Evolutionary conservation across 2,888 invertebrate genomes (phyloP).

Genomic region (Heliconius erato): DNA sequence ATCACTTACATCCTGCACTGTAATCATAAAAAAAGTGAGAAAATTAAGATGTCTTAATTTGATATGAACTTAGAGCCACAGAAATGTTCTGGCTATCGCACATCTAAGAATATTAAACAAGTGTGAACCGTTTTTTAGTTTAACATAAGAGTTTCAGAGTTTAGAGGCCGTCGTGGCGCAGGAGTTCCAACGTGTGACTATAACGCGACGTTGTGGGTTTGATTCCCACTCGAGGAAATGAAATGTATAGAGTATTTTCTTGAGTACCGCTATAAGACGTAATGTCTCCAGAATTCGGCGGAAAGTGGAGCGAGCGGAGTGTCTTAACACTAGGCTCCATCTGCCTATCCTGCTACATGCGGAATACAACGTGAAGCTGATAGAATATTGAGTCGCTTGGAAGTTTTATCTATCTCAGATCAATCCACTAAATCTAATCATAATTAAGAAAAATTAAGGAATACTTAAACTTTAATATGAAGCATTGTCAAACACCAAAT

Average conservation of each 20-base stretch:
- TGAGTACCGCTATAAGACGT: too few species aligned
- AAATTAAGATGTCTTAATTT: conserved; percentile 20
- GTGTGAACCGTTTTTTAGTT: neutral
- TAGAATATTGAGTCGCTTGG: neutral
- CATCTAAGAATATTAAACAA: conserved; percentile 10
- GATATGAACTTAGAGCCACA: conserved; percentile 10
- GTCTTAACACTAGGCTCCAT: too few species aligned
- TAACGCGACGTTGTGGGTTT: too few species aligned
- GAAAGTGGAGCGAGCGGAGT: too few species aligned
- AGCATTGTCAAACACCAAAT: neutral
- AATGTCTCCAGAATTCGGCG: too few species aligned
- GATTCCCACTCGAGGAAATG: too few species aligned
- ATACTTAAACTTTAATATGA: neutral
- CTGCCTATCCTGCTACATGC: too few species aligned
- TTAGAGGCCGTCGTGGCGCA: too few species aligned
- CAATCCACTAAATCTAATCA: neutral
- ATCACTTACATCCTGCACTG: conserved; percentile 14
- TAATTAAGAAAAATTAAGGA: neutral
- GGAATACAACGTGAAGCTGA: too few species aligned
- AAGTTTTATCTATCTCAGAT: neutral
- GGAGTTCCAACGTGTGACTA: too few species aligned
- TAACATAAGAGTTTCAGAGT: neutral
- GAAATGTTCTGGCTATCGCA: conserved; percentile 1
- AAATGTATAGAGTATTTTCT: too few species aligned
- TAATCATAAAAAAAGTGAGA: conserved; percentile 7